These are phyloP conservation scores for Lethenteron reissneri DNA, from an alignment of 2,113 vertebrate species.

Conservation along the genomic window DNA sequence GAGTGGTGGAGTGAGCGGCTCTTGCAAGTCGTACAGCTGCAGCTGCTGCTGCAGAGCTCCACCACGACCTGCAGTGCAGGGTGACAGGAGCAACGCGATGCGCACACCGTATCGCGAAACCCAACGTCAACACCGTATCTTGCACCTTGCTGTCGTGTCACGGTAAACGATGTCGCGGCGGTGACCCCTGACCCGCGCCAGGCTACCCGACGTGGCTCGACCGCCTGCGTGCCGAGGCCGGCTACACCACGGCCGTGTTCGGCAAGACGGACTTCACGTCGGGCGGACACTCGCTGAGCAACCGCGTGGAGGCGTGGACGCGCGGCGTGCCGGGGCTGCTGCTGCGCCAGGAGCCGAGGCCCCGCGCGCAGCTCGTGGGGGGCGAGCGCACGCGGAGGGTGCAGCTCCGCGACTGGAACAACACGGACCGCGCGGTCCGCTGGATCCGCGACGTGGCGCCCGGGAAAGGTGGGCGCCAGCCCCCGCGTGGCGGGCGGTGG, in stretches of 20 bases:
- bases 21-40: no score
- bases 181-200: no score
- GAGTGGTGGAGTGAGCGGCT: no score
- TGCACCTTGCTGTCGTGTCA: no score
- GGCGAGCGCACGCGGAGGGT: slow-evolving; percentile 34
- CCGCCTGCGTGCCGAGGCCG: slow-evolving; percentile 32
- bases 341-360: slow-evolving; percentile 63
- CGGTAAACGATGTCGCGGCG: no score
- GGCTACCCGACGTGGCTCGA: slow-evolving; percentile 79
- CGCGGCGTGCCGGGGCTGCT: slow-evolving; percentile 50
- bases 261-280: slow-evolving; percentile 79
- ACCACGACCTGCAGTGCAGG: no score
- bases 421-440: slow-evolving; percentile 31
- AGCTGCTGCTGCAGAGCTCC: no score
- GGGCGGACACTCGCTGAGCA: slow-evolving; percentile 73
- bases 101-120: no score
- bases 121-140: no score
- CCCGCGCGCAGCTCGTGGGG: slow-evolving; percentile 38
- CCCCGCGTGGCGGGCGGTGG: no score
- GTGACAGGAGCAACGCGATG: no score
- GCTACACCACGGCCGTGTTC: slow-evolving; percentile 43
- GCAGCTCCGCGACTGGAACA: slow-evolving; percentile 50
- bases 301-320: slow-evolving; percentile 89
- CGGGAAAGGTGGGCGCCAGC: slow-evolving; percentile 8
- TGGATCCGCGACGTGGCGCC: slow-evolving; percentile 46